Base-by-base conservation (phyloP, 1,140 invertebrate genomes). In the Ceratina calcarata region DNA sequence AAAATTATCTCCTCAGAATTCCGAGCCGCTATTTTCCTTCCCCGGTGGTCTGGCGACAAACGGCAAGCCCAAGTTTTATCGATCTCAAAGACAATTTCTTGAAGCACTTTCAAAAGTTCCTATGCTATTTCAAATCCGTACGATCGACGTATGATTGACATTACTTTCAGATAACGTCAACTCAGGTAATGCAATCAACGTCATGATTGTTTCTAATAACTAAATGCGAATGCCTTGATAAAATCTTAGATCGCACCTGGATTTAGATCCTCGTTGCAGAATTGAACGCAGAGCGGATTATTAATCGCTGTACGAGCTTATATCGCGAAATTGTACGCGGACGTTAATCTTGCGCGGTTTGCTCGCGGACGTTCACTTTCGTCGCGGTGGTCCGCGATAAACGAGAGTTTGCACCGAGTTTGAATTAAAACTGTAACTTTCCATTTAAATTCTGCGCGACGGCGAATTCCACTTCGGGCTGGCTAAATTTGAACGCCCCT, bases 341-440 rank as follows among this genome's bases (percentile, higher is more conserved):
- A 13, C 55, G 69, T 80, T 80, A 80, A 60, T 55, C 61, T 51
- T 55, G 37, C 60, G 20, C 24, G 37, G 13, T 49, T 49, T 20
- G n/a, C 53, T 15, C 64, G 24, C 4, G 8, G 24, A 60, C 57
- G 49, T 57, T 71, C 62, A 15, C 51, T 81, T 78, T 78, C 53
- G 58, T 77, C 62, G 62, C 60, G 27, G 62, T 68, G n/a, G 49
- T 2, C 20, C 27, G 67, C 76, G 51, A 68, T 65, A 68, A 68
- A 78, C 49, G 62, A 61, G 51, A 70, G 20, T 74, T 37, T 67
- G 10, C 69, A 13, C 0, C 24, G 80, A 75, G 55, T 66, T 82
- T 51, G 67, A 76, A 80, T 85, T 76, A 77, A 83, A 83, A 83
- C 53, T 80, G 71, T 68, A 80, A 80, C 62, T 80, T 84, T 62